phyloP scores from a whole-genome alignment of 2,888 invertebrate species.

The Tetropium fuscum region DNA sequence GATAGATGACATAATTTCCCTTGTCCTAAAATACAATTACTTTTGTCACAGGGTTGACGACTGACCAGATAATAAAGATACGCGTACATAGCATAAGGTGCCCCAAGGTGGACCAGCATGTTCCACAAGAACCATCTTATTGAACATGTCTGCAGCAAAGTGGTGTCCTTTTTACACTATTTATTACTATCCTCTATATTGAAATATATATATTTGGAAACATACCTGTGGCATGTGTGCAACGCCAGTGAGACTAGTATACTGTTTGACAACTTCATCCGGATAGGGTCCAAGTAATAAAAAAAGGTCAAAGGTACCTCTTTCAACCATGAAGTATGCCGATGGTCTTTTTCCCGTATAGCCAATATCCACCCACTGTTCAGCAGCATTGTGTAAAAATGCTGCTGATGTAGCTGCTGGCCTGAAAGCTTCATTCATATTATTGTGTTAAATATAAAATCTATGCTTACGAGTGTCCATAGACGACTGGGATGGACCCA shows the following conservation, averaged over 20 bases:
- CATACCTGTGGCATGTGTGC: slow-evolving; percentile 81
- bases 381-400: slow-evolving; percentile 87
- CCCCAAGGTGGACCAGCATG: too few relatives aligned
- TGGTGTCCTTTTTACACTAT: too few relatives aligned
- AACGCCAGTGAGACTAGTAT: slow-evolving; percentile 86
- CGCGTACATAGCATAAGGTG: too few relatives aligned
- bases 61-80: too few relatives aligned
- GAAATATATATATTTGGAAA: slow-evolving; percentile 64
- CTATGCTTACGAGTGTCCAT: slow-evolving; percentile 88
- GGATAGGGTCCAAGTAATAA: slow-evolving; percentile 89
- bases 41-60: too few relatives aligned
- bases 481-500: slow-evolving; percentile 84
- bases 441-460: too few relatives aligned
- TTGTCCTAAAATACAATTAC: too few relatives aligned
- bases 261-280: slow-evolving; percentile 86
- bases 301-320: slow-evolving; percentile 93
- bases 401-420: slow-evolving; percentile 46
- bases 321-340: slow-evolving; percentile 93
- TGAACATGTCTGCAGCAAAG: too few relatives aligned
- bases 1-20: too few relatives aligned
- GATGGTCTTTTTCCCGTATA: slow-evolving; percentile 58
- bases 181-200: background rate
- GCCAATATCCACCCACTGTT: slow-evolving; percentile 94
- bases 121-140: too few relatives aligned
- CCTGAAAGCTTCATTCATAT: too few relatives aligned